Evolutionary conservation across 1,140 invertebrate species (phyloP), one percentile per base, ranked within the genome.

Genomic region (Hylaeus anthracinus): DNA sequence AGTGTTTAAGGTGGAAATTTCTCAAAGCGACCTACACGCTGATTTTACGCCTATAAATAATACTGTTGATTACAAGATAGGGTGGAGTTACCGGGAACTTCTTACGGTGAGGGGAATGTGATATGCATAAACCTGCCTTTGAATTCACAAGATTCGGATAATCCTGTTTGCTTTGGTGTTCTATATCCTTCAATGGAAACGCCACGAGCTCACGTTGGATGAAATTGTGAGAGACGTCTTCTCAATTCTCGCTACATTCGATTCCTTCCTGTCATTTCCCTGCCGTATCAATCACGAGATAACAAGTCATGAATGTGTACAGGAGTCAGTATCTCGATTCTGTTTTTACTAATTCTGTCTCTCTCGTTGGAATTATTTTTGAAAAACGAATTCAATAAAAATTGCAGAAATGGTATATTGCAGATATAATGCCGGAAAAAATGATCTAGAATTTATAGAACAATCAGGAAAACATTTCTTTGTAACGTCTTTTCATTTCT

Each of bases 11-110:
- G 8, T 2, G 41, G 0, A 58, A 73, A 66, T 56, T 45, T 79
- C 48, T 66, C 77, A 73, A 79, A 66, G 77, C 70, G 15, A 51
- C 26, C 6, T n/a, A n/a, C 14, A 66, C 37, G 48, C 70, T 64
- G 58, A 79, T 79, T 79, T 72, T 51, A 37, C 71, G 41, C n/a
- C 56, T 37, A 69, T 81, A 76, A 76, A 81, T 81, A 81, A 81
- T 69, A 63, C 63, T 43, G 65, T 70, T 81, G 72, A 81, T 81
- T 81, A 63, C 56, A 70, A 55, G 37, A 63, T 53, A 69, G 48
- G 14, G 5, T 3, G 8, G 45, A 9, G 53, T 5, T 26, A 53
- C 9, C 53, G 53, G 15, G 53, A 60, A 61, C 12, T 53, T 76
- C 6, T n/a, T 37, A 64, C 6, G 56, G 12, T 8, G 45, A 37